phyloP scores from a whole-genome alignment of 1,140 invertebrate genomes.

The Conus betulinus region DNA sequence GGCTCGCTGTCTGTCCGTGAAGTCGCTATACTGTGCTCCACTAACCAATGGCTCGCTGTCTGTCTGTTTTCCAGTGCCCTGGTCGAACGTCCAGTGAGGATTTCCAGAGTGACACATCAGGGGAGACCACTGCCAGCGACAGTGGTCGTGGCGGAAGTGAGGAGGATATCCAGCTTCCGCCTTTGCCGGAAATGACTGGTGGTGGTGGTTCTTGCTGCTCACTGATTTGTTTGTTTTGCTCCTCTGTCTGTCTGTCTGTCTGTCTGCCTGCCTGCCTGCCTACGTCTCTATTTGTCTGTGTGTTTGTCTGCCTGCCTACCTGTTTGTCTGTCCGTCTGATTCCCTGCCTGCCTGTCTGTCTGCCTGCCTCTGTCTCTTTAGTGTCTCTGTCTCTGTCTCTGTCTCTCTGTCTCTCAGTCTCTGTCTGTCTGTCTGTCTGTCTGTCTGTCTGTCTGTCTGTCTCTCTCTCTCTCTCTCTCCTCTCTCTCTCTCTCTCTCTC shows the following conservation, averaged over 20 bases:
- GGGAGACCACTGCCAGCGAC: no score
- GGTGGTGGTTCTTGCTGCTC: no score
- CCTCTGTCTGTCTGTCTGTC: not conserved
- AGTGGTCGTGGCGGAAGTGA: no score
- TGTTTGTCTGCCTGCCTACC: not conserved
- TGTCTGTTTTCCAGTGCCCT: not conserved
- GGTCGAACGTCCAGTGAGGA: no score
- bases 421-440: not conserved
- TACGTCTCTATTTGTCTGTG: not conserved
- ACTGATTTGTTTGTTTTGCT: not conserved
- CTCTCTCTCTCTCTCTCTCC: no score
- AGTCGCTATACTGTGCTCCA: no score
- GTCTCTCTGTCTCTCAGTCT: not conserved
- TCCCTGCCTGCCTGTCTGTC: slow-evolving; percentile 1
- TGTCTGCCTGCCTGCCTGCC: not conserved
- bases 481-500: no score
- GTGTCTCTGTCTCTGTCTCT: slow-evolving; percentile 1
- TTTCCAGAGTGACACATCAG: no score
- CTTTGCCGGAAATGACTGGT: no score
- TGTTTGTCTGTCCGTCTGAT: not conserved
- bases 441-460: not conserved
- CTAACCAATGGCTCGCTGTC: no score
- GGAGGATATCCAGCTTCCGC: no score
- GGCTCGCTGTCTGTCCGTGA: no score
- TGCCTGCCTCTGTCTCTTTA: slow-evolving; percentile 13